Conservation (phyloP, 2,113 vertebrate species). For the Phyllostomus hastatus region DNA sequence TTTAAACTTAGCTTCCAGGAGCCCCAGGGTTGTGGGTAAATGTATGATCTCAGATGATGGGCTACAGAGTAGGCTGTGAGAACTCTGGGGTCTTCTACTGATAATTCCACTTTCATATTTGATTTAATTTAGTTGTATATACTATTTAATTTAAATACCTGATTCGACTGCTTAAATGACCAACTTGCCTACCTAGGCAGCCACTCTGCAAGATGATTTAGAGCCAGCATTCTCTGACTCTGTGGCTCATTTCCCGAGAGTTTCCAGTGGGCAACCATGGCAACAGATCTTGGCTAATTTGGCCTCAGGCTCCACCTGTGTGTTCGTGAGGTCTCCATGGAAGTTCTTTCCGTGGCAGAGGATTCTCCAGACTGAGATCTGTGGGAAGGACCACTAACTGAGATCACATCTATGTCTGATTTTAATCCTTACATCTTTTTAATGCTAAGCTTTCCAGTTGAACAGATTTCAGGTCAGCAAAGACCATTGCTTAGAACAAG, state of each 20-base stretch:
- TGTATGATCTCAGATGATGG: not conserved
- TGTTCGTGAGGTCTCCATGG: accelerated
- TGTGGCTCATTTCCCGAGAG: not conserved
- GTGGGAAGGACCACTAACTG: not conserved
- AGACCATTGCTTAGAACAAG: not conserved
- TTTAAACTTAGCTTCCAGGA: not conserved
- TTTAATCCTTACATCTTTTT: not conserved
- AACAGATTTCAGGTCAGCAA: not conserved
- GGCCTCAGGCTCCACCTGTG: not conserved
- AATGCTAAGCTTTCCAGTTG: not conserved
- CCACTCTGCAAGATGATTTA: accelerated
- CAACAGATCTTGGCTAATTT: not conserved
- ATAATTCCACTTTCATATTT: not conserved
- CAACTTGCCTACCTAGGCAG: not conserved
- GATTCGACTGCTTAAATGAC: not conserved
- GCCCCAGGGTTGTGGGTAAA: not conserved
- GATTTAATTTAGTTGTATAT: not conserved
- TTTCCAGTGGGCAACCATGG: not conserved
- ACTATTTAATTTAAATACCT: not conserved
- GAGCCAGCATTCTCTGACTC: not conserved
- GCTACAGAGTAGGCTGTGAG: accelerated
- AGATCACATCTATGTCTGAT: not conserved
- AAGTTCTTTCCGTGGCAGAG: not conserved
- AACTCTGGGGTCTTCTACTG: not conserved
- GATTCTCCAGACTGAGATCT: not conserved